Evolutionary conservation across 2,888 invertebrate genomes (phyloP).

Genomic region (Dicycla oo): DNA sequence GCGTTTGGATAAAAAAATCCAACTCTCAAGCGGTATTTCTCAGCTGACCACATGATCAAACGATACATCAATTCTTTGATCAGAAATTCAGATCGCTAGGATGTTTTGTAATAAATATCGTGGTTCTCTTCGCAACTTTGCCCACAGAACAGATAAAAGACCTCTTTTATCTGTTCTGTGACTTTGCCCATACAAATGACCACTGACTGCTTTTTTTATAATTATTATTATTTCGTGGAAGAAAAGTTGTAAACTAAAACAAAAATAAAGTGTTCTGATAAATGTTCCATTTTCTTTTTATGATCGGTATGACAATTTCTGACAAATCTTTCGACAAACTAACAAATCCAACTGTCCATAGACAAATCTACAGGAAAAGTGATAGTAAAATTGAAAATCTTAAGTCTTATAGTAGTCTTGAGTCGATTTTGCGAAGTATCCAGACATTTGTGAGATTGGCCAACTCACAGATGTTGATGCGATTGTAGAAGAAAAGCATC

Average conservation of each 20-base stretch:
- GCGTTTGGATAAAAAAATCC: not conserved
- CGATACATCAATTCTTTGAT: not conserved
- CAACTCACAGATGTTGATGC: too few relatives aligned
- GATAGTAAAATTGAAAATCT: not conserved
- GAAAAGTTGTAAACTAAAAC: not conserved
- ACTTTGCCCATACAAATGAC: not conserved
- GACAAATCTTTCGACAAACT: not conserved
- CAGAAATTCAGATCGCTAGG: not conserved
- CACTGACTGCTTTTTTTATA: not conserved
- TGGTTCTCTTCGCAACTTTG: not conserved
- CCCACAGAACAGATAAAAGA: too few relatives aligned
- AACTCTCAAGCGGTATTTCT: not conserved
- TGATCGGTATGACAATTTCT: not conserved
- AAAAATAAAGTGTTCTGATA: not conserved
- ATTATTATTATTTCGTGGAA: not conserved
- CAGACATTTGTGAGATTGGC: not conserved
- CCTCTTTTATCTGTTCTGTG: too few relatives aligned
- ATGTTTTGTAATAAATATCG: not conserved
- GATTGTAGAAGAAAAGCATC: not conserved
- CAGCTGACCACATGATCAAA: not conserved
- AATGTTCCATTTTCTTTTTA: not conserved
- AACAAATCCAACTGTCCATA: not conserved
- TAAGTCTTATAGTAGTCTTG: not conserved
- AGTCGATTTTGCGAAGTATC: not conserved
- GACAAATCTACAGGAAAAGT: not conserved